Evolutionary conservation across 2,888 invertebrate genomes (phyloP).

Genomic region (Calameuta idolon): DNA sequence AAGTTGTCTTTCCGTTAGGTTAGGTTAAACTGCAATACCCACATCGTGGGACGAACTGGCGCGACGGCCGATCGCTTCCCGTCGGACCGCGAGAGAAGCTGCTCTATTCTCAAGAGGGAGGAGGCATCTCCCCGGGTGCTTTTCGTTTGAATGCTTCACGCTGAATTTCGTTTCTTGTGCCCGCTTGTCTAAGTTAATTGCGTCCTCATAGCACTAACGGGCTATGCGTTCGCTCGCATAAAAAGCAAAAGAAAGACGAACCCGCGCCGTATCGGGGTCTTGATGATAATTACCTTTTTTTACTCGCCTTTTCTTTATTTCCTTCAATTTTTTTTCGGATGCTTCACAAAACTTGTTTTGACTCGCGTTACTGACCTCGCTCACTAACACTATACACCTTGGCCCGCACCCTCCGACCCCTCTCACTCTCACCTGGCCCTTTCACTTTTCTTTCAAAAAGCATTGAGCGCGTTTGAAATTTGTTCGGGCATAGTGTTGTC

Average conservation of each 20-base stretch:
- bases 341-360: background rate
- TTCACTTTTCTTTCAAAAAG: background rate
- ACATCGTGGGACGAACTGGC: background rate
- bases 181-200: slow-evolving; percentile 45
- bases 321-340: background rate
- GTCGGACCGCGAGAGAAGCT: slow-evolving; percentile 39
- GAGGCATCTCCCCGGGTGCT: slow-evolving; percentile 16
- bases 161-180: slow-evolving; percentile 47
- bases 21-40: background rate
- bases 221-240: slow-evolving; percentile 20
- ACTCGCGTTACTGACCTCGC: slow-evolving; percentile 8
- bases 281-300: slow-evolving; percentile 7
- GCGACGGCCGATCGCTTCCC: slow-evolving; percentile 33
- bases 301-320: background rate
- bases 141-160: slow-evolving; percentile 49
- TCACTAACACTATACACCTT: background rate
- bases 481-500: background rate
- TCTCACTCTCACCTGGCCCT: background rate
- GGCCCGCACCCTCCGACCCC: background rate
- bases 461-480: background rate
- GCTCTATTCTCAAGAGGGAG: slow-evolving; percentile 2
- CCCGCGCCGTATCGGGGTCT: background rate
- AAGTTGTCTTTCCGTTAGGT: background rate
- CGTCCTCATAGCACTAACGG: slow-evolving; percentile 41
- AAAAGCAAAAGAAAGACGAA: background rate